Base-by-base conservation (phyloP, 2,797 vertebrate species). In the Liparis tanakae region DNA sequence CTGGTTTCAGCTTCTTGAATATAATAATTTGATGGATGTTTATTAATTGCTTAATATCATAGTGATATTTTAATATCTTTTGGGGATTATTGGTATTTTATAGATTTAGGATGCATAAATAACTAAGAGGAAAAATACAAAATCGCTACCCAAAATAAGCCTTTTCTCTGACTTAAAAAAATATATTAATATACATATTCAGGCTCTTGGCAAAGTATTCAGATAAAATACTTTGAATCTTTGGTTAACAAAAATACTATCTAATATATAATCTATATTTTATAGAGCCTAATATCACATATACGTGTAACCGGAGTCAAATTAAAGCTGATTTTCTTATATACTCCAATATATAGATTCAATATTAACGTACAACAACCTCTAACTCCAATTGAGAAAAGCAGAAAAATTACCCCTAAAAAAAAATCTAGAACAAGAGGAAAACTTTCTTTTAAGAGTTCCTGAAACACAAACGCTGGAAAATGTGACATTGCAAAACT, bases 401-500 rank as follows among this genome's bases (percentile, higher is more conserved):
- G 48, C 18, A 20, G 10, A 53, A 22, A 51, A 18, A 48, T 9
- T 18, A 6, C 15, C 15, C 46, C 2, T 2, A 30, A 30, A 30
- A 30, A 30, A 30, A 30, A 30, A 30, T 30, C 25, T n/a, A n/a
- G n/a, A 48, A 48, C 6, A 20, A 51, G n/a, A 4, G 10, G 48
- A n/a, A 30, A 54, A 30, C 25, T 30, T 30, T 30, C 25, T 30
- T 30, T 30, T 30, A 30, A 30, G 25, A 30, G 25, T 30, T 30
- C 25, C 25, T 30, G 25, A 30, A 2, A 30, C 25, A 4, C 25
- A 30, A 30, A 2, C 25, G 7, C 6, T 6, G 3, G 6, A 70
- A 44, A 13, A 54, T 14, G 59, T 37, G 34, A 70, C 54, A 14
- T 8, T 25, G 50, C 48, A 58, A 17, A 57, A 63, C 51, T 46